Conservation (phyloP, 1,140 invertebrate species). For the Cyphomyrmex costatus region DNA sequence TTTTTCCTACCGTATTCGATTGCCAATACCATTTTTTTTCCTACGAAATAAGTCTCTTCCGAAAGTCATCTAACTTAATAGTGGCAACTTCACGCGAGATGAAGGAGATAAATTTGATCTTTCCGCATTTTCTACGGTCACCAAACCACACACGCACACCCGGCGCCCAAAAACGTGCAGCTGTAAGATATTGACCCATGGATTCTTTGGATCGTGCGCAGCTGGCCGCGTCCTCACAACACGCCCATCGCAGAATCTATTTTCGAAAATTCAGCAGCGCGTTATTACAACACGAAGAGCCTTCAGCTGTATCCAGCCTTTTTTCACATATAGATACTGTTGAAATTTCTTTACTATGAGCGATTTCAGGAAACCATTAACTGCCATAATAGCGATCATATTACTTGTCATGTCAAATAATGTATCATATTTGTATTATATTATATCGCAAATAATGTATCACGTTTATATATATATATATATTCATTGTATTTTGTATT, state of each 20-base stretch:
- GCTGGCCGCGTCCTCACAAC: slow-evolving; percentile 34
- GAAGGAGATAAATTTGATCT: slow-evolving; percentile 40
- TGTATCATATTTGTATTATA: background rate
- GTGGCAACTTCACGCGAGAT: background rate
- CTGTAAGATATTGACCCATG: slow-evolving; percentile 45
- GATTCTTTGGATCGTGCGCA: slow-evolving; percentile 47
- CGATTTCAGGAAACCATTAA: background rate
- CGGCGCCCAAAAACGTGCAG: slow-evolving; percentile 30
- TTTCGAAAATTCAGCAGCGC: slow-evolving; percentile 26
- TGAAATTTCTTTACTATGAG: no score
- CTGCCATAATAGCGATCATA: background rate
- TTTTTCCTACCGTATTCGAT: background rate
- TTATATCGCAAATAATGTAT: background rate
- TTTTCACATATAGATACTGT: background rate
- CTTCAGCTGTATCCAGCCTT: background rate
- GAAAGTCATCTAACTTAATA: slow-evolving; percentile 29
- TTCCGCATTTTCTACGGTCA: slow-evolving; percentile 36
- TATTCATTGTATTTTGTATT: no score
- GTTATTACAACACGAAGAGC: slow-evolving; percentile 16
- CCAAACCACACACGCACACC: slow-evolving; percentile 18
- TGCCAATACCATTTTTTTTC: background rate
- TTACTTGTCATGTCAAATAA: background rate
- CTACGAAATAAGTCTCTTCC: background rate
- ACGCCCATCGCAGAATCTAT: slow-evolving; percentile 38
- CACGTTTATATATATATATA: background rate